phyloP scores from a whole-genome alignment of 2,888 invertebrate species.

The Cosmorhoe ocellata region DNA sequence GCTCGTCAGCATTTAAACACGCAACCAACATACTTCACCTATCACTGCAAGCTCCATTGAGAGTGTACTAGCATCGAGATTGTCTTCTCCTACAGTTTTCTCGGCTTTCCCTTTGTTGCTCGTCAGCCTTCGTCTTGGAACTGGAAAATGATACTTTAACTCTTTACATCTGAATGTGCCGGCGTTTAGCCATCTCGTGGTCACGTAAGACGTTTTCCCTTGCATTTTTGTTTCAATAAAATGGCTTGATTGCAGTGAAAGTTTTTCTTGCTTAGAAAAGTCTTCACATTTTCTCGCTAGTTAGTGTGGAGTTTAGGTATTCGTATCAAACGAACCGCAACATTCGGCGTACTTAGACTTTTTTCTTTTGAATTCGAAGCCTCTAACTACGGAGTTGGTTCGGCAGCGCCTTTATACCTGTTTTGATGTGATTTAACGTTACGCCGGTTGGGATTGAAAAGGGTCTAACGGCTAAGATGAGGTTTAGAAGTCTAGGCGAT shows the following conservation, averaged over 20 bases:
- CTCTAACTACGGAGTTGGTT: neutral
- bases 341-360: neutral
- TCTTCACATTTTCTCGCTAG: conserved; percentile 1
- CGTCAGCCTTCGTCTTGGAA: conserved; percentile 24
- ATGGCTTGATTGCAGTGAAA: conserved; percentile 15
- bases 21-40: conserved; percentile 29
- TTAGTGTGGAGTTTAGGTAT: conserved; percentile 4
- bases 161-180: conserved; percentile 17
- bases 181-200: conserved; percentile 13
- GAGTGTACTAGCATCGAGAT: conserved; percentile 27
- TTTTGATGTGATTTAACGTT: conserved; percentile 23
- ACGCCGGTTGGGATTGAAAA: conserved; percentile 28
- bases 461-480: conserved; percentile 40
- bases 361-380: neutral
- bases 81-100: conserved; percentile 29
- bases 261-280: conserved; percentile 9
- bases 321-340: neutral
- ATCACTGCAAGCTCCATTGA: conserved; percentile 28
- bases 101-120: conserved; percentile 33
- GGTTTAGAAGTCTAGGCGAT: conserved; percentile 58
- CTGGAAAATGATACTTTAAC: conserved; percentile 24
- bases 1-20: conserved; percentile 26
- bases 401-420: neutral
- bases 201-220: conserved; percentile 16
- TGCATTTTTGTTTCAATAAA: conserved; percentile 12